These are phyloP conservation scores for Lacerta agilis DNA, from an alignment of 2,797 vertebrate genomes.

Conservation along the genomic window DNA sequence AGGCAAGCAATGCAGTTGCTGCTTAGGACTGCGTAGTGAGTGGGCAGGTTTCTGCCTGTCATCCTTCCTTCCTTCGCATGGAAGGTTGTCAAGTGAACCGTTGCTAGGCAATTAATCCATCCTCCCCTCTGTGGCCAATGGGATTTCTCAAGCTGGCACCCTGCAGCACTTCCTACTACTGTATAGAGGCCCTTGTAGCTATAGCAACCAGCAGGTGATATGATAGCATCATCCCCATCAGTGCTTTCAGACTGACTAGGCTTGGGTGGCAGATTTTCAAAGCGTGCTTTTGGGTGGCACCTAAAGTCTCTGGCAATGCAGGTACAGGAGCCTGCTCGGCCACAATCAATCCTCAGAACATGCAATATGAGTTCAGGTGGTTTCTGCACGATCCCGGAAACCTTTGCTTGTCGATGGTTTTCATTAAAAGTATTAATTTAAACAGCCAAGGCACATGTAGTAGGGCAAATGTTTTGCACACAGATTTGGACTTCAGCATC, in stretches of 20 bases:
- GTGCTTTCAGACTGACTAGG: not conserved
- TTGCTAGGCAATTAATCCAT: conserved; percentile 28
- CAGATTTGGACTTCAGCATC: too few species aligned
- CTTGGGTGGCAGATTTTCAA: not conserved
- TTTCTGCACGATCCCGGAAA: not conserved
- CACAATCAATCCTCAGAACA: not conserved
- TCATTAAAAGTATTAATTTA: too few species aligned
- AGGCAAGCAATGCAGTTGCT: too few species aligned
- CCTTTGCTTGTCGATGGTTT: not conserved
- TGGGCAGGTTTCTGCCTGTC: not conserved
- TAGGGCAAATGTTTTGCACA: too few species aligned
- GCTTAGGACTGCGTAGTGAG: not conserved
- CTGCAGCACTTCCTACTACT: not conserved
- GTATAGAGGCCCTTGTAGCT: not conserved
- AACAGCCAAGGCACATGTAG: too few species aligned
- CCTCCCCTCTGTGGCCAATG: not conserved
- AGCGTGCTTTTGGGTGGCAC: not conserved
- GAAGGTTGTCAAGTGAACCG: conserved; percentile 11
- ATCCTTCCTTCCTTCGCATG: not conserved
- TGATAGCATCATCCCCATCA: not conserved
- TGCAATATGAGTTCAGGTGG: too few species aligned
- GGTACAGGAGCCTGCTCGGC: not conserved
- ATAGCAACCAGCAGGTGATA: conserved; percentile 29
- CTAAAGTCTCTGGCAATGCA: not conserved
- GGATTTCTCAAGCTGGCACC: not conserved